Evolutionary conservation across 2,888 invertebrate species (phyloP), one percentile per base, ranked within the genome.

Genomic region (Camponotus fellah): DNA sequence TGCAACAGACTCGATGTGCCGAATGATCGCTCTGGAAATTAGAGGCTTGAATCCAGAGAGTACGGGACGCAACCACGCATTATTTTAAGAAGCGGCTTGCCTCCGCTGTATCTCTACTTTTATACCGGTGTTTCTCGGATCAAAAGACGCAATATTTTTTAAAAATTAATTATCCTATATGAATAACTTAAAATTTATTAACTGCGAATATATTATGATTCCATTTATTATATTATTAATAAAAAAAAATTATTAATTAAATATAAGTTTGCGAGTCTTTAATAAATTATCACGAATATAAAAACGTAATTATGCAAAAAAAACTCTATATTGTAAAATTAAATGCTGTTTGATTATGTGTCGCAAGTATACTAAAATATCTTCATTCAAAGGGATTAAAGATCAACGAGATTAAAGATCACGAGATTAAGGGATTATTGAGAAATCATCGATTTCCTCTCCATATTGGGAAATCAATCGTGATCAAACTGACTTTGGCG

Each of bases 21-120:
- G 81, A 75, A 75, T 85, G 88, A 87, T 88, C 83, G 72, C 68
- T 79, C 71, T 81, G 69, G 53, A 87, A 88, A 88, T 87, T 88
- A 88, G 85, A 85, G 88, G 82, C 82, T 82, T 75, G 53, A 40
- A 53, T 64, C 66, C 60, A 46, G 65, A 81, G 43, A 75, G 69
- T 65, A 64, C 17, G 65, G 37, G 68, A 75, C 58, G 75, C 65
- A 84, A 75, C 71, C 81, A 17, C 53, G 32, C 43, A 85, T 85
- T 85, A 84, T 85, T 85, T 84, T 84, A 85, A 85, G 65, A 71
- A 84, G 58, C 53, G 84, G 75, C 75, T 76, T 77, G 64, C 56
- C 60, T 62, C 10, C 58, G 58, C 46, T 14, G 49, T 46, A 71
- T 82, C 66, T 34, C 43, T n/a, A 49, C 66, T 46, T 26, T 85